Evolutionary conservation across 2,113 vertebrate genomes (phyloP).

Genomic region (Entomyzon cyanotis): DNA sequence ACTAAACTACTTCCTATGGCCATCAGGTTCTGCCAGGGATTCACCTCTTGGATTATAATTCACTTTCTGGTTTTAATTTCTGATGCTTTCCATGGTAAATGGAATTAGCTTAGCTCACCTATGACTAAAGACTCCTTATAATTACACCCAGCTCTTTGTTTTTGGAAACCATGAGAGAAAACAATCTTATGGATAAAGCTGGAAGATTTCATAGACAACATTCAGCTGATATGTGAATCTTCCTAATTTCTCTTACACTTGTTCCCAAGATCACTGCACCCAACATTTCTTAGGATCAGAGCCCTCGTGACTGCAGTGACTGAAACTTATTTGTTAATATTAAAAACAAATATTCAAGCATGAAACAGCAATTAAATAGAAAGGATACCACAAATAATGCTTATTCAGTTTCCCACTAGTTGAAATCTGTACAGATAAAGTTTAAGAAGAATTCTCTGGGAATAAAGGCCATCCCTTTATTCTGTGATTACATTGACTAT

Average conservation of each 20-base stretch:
- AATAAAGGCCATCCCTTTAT: neutral
- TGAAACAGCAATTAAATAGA: neutral
- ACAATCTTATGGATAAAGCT: neutral
- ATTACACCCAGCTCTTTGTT: neutral
- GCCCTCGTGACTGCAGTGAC: neutral
- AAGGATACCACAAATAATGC: neutral
- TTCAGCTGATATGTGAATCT: neutral
- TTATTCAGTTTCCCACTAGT: neutral
- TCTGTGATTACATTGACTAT: too few species aligned
- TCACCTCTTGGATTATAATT: neutral
- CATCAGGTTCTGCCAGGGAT: neutral
- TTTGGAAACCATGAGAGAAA: neutral
- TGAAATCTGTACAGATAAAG: neutral
- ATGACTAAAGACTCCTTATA: neutral
- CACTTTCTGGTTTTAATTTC: conserved; percentile 21
- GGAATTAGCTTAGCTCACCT: neutral
- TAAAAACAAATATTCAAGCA: neutral
- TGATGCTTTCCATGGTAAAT: neutral
- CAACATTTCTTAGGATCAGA: neutral
- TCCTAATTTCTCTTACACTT: neutral
- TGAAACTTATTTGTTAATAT: neutral
- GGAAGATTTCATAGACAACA: neutral
- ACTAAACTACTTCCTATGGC: neutral
- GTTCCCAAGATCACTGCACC: neutral
- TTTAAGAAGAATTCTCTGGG: neutral